A percentile compares a stretch with the other conserved stretches of the same genome.
phyloP scores from a whole-genome alignment of 2,113 vertebrate species.

The Sorex fumeus region DNA sequence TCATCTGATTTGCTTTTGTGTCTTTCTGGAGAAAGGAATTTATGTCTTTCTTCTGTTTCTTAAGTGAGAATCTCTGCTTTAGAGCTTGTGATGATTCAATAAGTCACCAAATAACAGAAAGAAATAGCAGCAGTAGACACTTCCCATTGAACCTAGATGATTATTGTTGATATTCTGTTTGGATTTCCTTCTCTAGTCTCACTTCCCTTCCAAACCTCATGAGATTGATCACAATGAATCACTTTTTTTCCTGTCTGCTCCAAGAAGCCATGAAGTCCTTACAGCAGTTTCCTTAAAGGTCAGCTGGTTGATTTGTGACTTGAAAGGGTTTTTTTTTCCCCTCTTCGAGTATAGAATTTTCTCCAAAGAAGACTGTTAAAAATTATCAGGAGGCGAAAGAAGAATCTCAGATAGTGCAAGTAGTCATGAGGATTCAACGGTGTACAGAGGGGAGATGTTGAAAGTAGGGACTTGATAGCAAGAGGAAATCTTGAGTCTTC shows the following conservation, averaged over 20 bases:
- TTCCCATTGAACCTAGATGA: background rate
- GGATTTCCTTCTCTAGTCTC: background rate
- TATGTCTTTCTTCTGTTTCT: background rate
- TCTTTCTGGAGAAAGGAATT: background rate
- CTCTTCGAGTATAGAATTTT: background rate
- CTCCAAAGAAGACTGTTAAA: background rate
- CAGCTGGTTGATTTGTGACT: constrained; percentile 14
- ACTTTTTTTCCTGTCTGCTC: background rate
- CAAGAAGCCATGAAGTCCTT: background rate
- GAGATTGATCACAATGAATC: background rate
- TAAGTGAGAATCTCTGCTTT: background rate
- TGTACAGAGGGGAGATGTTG: background rate
- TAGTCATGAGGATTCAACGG: background rate
- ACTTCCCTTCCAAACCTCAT: constrained; percentile 1
- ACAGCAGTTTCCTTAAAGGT: background rate
- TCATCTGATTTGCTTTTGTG: no score
- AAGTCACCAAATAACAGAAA: background rate
- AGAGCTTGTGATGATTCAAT: background rate
- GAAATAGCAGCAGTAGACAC: background rate
- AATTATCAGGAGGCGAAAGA: background rate
- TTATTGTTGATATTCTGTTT: background rate
- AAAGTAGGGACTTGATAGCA: background rate
- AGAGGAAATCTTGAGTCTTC: background rate
- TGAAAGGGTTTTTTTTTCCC: background rate
- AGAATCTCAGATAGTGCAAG: background rate